These are phyloP conservation scores for Nesospiza acunhae DNA, from an alignment of 2,113 vertebrate genomes.

Conservation along the genomic window DNA sequence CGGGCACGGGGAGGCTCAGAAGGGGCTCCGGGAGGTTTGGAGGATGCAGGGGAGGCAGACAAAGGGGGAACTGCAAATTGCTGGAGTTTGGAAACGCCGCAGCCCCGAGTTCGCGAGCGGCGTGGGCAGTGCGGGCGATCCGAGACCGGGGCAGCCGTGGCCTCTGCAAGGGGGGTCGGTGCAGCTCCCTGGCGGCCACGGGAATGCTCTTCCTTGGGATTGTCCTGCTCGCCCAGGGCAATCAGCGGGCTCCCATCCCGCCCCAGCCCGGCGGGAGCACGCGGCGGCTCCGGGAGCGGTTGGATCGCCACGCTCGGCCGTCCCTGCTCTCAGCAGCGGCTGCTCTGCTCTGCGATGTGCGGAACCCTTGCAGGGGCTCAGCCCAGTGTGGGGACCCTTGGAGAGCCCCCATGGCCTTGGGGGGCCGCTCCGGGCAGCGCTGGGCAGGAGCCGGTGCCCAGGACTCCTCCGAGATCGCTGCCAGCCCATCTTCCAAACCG, in stretches of 20 bases:
- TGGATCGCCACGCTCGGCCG: neutral
- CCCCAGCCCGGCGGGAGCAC: neutral
- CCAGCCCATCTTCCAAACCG: neutral
- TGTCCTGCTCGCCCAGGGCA: neutral
- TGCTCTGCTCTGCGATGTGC: neutral
- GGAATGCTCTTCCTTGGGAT: too few species aligned
- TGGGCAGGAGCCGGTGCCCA: neutral
- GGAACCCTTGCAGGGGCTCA: neutral
- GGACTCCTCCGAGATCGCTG: neutral
- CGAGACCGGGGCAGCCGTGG: neutral
- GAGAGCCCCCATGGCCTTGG: neutral
- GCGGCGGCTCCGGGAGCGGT: neutral
- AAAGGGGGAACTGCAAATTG: neutral
- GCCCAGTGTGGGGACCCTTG: fast-evolving
- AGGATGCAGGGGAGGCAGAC: neutral
- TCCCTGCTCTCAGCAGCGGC: neutral
- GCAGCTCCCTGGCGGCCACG: neutral
- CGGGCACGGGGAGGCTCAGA: neutral
- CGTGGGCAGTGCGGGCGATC: fast-evolving
- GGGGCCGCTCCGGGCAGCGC: neutral
- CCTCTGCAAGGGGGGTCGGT: fast-evolving
- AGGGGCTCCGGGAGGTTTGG: neutral
- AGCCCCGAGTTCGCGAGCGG: neutral
- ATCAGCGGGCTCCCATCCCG: neutral
- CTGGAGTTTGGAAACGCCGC: neutral